phyloP scores from a whole-genome alignment of 2,113 vertebrate genomes.

The Phyllopteryx taeniolatus region DNA sequence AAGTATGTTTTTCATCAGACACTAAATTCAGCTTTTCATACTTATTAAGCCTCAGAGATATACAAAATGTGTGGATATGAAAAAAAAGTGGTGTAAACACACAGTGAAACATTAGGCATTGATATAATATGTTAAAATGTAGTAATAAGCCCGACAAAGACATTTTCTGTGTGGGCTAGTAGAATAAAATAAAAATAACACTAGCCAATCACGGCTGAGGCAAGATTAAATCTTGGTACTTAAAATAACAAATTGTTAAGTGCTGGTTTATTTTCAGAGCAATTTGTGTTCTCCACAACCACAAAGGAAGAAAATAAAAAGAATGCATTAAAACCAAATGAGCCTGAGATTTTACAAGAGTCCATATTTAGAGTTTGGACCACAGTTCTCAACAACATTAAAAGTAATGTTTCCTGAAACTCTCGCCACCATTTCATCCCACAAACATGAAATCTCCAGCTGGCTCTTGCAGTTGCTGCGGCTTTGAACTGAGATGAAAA shows the following conservation, averaged over 20 bases:
- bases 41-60: not conserved
- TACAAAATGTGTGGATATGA: not conserved
- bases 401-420: slow-evolving; percentile 62
- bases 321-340: slow-evolving; percentile 42
- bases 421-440: slow-evolving; percentile 51
- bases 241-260: slow-evolving; percentile 24
- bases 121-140: not conserved
- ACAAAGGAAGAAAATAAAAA: slow-evolving; percentile 31
- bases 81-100: not conserved
- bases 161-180: slow-evolving; percentile 1
- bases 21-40: not conserved
- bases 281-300: slow-evolving; percentile 20
- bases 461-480: slow-evolving; percentile 54
- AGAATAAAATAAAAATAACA: slow-evolving; percentile 32
- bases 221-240: slow-evolving; percentile 19
- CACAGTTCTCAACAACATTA: slow-evolving; percentile 47
- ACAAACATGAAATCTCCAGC: slow-evolving; percentile 68
- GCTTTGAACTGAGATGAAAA: slow-evolving; percentile 68
- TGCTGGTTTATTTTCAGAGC: slow-evolving; percentile 23
- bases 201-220: not conserved
- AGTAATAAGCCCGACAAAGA: not conserved
- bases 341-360: slow-evolving; percentile 34
- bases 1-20: not conserved
- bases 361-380: slow-evolving; percentile 50
- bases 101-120: slow-evolving; percentile 4